Evolutionary conservation across 1,140 invertebrate species (phyloP).

Genomic region (Scaptodrosophila lebanonensis): DNA sequence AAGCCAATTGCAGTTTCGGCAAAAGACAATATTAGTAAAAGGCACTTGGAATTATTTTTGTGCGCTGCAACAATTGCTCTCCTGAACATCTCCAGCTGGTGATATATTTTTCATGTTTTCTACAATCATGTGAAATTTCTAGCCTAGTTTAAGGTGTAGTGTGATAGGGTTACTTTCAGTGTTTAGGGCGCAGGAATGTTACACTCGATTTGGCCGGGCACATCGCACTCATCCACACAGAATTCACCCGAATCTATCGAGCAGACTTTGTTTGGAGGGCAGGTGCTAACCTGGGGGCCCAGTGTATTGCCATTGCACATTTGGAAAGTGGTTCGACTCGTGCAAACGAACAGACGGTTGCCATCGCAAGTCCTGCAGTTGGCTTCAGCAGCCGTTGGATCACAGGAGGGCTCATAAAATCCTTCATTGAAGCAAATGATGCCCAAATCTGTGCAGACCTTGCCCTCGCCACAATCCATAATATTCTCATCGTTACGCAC

Average conservation of each 20-base stretch:
- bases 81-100: too few relatives aligned
- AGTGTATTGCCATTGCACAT: conserved; percentile 34
- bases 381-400: background rate
- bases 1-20: too few relatives aligned
- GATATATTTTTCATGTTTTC: too few relatives aligned
- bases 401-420: background rate
- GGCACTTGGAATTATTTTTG: too few relatives aligned
- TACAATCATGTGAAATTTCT: too few relatives aligned
- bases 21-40: too few relatives aligned
- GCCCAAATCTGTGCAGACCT: conserved; percentile 34
- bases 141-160: too few relatives aligned
- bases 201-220: conserved; percentile 30
- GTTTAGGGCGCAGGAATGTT: conserved; percentile 9
- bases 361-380: conserved; percentile 38
- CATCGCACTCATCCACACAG: conserved; percentile 46
- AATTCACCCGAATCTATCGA: conserved; percentile 38
- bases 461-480: conserved; percentile 22
- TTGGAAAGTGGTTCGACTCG: conserved; percentile 57
- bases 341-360: conserved; percentile 46
- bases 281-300: conserved; percentile 12
- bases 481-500: conserved; percentile 1
- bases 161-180: too few relatives aligned
- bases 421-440: conserved; percentile 12
- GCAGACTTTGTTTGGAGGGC: conserved; percentile 38
- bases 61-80: too few relatives aligned